Evolutionary conservation across 2,888 invertebrate species (phyloP), one percentile per base, ranked within the genome.

Genomic region (Omphaloscelis lunosa): DNA sequence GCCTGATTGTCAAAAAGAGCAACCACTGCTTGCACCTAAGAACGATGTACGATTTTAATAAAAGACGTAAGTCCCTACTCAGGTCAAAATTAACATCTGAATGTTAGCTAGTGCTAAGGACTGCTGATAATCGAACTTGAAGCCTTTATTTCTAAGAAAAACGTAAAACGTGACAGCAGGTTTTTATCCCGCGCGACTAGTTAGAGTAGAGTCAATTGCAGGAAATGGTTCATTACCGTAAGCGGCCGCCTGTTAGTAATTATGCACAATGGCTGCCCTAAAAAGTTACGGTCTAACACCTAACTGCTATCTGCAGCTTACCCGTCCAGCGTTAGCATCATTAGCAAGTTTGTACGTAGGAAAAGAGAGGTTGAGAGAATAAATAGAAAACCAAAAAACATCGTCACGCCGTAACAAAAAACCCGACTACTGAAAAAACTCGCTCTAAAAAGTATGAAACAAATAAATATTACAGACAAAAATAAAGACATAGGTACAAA

Each of bases 201-300:
- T 62, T 62, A 58, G 29, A 66, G 72, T 75, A 58, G 75, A 80
- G 69, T 85, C 65, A 82, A 84, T 84, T 80, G 81, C 61, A 70
- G 69, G 75, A 76, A 83, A 85, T 81, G 76, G 72, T 65, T 85
- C 65, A 76, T 83, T 84, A 83, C 72, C 51, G 81, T 81, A 85
- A 83, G 61, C 82, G 66, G 45, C 53, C 59, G 69, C 51, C 81
- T 80, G 58, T 72, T 72, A 81, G 62, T 80, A 76, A 83, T 80
- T 85, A 85, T 83, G 69, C 69, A 81, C 66, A 83, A 85, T 80
- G 51, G 82, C 56, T 70, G 51, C 63, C 67, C 82, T 84, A 75
- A 84, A 83, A 75, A 75, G 72, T 69, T 80, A 84, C 59, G 65
- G 59, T 80, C 63, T 71, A 72, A 68, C 67, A 75, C 73, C 69